Base-by-base conservation (phyloP, 2,888 invertebrate genomes). In the Spilarctia lutea region DNA sequence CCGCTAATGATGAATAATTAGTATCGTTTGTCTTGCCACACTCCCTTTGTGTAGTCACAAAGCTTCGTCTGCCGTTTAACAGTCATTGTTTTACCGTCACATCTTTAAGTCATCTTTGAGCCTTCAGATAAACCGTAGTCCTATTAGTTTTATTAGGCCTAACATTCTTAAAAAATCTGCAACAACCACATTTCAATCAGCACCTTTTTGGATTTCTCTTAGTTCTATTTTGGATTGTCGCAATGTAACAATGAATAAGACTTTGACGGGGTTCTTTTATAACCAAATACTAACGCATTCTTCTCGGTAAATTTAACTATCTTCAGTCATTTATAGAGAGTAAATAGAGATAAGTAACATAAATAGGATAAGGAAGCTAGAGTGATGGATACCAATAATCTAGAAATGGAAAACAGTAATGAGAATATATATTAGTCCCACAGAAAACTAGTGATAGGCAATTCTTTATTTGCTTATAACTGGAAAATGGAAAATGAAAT, bases 1-100 rank as follows among this genome's bases (percentile, higher is more conserved):
- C 86, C 81, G 83, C 90, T 92, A 92, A 92, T 92, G 91, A 91
- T 92, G 91, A 93, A 91, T 92, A 93, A 93, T 93, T 92, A 91
- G 87, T 85, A 76, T 83, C 90, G 90, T 90, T 90, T 89, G 90
- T 90, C 89, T 87, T 87, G 84, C 84, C 88, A 86, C 87, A 88
- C 88, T 89, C 82, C 85, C 87, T 88, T 88, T 87, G 88, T 88
- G 82, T 81, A 78, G 78, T 76, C 76, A 82, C 82, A 83, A 79
- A 86, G 82, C 77, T 83, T 78, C 68, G 75, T 79, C 77, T 79
- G 79, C 80, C 78, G 68, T 83, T 75, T 82, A 82, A 81, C 76
- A 85, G 80, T 81, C 83, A 85, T 88, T 87, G 82, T 87, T 83
- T 85, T 82, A 77, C 78, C 78, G 77, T 82, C 81, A 85, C 81